A percentile compares a stretch with the other conserved stretches of the same genome.
These are phyloP conservation scores for Nymphalis urticae DNA, from an alignment of 2,888 invertebrate species.

Conservation along the genomic window DNA sequence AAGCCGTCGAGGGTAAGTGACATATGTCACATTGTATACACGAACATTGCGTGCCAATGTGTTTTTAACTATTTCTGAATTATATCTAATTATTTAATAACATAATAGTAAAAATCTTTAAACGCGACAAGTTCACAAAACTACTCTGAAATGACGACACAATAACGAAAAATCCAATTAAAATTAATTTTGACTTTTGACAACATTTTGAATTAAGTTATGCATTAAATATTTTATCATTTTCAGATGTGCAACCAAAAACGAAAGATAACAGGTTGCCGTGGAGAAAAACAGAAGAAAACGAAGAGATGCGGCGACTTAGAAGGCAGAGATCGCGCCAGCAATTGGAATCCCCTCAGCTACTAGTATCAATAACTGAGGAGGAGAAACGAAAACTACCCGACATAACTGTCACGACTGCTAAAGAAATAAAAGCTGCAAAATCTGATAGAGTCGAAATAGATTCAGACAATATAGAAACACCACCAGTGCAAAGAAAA, in stretches of 20 bases:
- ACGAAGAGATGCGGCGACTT: constrained; percentile 83
- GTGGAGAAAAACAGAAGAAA: constrained; percentile 88
- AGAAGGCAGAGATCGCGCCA: constrained; percentile 81
- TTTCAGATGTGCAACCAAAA: constrained; percentile 85
- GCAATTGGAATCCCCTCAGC: constrained; percentile 65
- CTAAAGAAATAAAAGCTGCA: constrained; percentile 47
- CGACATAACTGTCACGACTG: constrained; percentile 67
- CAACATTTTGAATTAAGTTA: no score
- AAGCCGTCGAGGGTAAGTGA: constrained; percentile 90
- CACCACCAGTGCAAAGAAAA: constrained; percentile 90
- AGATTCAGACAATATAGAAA: constrained; percentile 95
- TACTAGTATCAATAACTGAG: constrained; percentile 82
- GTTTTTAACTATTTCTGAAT: no score
- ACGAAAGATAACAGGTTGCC: constrained; percentile 89
- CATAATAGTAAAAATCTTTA: no score
- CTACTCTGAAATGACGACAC: no score
- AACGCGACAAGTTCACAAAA: no score
- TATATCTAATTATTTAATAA: no score
- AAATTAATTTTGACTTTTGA: no score
- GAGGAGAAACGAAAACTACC: constrained; percentile 83
- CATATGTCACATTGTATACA: not conserved
- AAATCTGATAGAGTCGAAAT: constrained; percentile 88
- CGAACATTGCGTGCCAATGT: no score
- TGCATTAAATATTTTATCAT: constrained; percentile 8
- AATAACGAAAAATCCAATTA: no score